Evolutionary conservation across 2,888 invertebrate genomes (phyloP), one percentile per base, ranked within the genome.

Genomic region (Pimpla rufipes): DNA sequence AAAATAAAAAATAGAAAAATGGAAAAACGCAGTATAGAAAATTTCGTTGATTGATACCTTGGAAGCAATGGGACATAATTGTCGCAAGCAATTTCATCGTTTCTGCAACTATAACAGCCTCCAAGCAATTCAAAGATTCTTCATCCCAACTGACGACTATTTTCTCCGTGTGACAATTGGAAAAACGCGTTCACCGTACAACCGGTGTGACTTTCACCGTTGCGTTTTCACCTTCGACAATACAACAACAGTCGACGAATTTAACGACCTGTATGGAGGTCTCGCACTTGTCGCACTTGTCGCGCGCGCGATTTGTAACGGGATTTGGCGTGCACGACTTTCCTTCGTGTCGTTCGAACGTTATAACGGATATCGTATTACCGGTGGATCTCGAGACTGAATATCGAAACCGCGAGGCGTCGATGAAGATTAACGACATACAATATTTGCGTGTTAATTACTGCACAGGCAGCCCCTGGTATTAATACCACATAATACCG

Each of bases 281-380:
- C n/a, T 42, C 13, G 55, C 7, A 47, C 5, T n/a, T n/a, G n/a
- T n/a, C n/a, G 16, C 11, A 52, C 8, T 37, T 7, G 57, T n/a
- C 42, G n/a, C n/a, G n/a, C 40, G 71, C 23, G 42, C n/a, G n/a
- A 37, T 23, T 40, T 42, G 42, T 71, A 55, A 57, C 55, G 59
- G 71, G 6, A 59, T 23, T n/a, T 18, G n/a, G 59, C 16, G 45
- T 18, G 11, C 42, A 57, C 23, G 42, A 59, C 71, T 73, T 71
- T 71, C 71, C 23, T 71, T 73, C 29, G 29, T 73, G 71, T 45
- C 45, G 13, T 59, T 59, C 35, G 2, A 16, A 62, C n/a, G 37
- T 62, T 18, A 40, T 62, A 62, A 62, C 62, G 62, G 62, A 40
- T 62, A 37, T 1, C 16, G 16, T 29, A n/a, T 62, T 62, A 40